Evolutionary conservation across 2,888 invertebrate genomes (phyloP), one percentile per base, ranked within the genome.

Genomic region (Mimas tiliae): DNA sequence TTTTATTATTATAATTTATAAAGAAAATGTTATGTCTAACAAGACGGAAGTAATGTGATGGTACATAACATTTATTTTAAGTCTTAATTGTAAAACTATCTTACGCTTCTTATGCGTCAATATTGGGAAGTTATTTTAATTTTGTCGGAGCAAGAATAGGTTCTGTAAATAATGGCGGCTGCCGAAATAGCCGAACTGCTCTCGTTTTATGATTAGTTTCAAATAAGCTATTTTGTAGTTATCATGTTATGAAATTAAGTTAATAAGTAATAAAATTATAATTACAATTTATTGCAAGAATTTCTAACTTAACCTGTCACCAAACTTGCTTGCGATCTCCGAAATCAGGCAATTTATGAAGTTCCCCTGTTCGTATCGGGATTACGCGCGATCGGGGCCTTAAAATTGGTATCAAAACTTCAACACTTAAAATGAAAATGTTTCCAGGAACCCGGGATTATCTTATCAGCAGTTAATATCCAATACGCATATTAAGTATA

Each of bases 351-450:
- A 77, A 80, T 86, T 86, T 81, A 80, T 78, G 74, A 87, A 87
- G 79, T 86, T 85, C 74, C 74, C 71, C 80, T 45, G 77, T 75
- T 77, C 69, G 78, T 79, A 58, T 82, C 75, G 72, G 80, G 81
- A 82, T 86, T 86, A 84, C 76, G 79, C 78, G 75, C 73, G 76
- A 77, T 72, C 77, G 70, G 69, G 75, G 78, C 77, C 78, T 84
- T 82, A 80, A 83, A 81, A 75, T 77, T 72, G 80, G 84, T 85
- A 86, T 87, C 86, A 85, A 89, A 89, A 89, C 84, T 89, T 90
- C 72, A 72, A 77, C 82, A 83, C 82, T 89, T 85, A 82, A 83
- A 74, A 74, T 74, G 68, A 73, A 76, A 79, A 77, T 73, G 76
- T 73, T 82, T 77, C 76, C 78, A 69, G 74, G 75, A 77, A 77